Conservation (phyloP, 2,797 vertebrate genomes). For the Apodemus agrarius region DNA sequence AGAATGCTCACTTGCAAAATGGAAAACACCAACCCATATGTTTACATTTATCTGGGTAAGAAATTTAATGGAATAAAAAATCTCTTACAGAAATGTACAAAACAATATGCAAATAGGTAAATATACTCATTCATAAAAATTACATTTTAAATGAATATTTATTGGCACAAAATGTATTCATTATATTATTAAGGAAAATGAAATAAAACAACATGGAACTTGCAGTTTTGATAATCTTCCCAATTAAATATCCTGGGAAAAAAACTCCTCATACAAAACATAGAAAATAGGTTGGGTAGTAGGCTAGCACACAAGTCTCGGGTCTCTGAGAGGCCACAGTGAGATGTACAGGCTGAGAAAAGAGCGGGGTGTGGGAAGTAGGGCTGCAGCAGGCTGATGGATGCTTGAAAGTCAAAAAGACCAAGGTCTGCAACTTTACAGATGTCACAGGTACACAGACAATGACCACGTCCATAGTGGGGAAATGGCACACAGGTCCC, state of each 20-base stretch:
- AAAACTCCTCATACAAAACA: background rate
- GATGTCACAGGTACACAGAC: background rate
- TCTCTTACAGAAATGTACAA: conserved; percentile 33
- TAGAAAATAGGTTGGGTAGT: background rate
- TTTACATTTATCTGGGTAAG: conserved; percentile 51
- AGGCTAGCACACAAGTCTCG: background rate
- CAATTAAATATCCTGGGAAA: background rate
- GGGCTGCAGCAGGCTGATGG: background rate
- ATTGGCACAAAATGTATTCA: conserved; percentile 27
- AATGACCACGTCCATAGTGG: background rate
- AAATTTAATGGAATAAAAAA: conserved; percentile 59
- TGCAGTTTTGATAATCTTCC: conserved; percentile 40
- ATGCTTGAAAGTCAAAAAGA: background rate
- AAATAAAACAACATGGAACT: conserved; percentile 29
- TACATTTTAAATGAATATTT: conserved; percentile 63
- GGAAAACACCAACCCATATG: conserved; percentile 24
- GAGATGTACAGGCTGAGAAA: background rate
- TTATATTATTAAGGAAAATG: conserved; percentile 50
- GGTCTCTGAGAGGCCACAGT: background rate
- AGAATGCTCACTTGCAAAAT: conserved; percentile 51
- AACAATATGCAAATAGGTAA: conserved; percentile 53
- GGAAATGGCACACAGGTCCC: background rate
- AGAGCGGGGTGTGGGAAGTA: background rate
- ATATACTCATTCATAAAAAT: conserved; percentile 59
- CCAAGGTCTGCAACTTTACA: background rate